Percentiles rank a stretch among this genome's conserved stretches.
phyloP scores from a whole-genome alignment of 64 coral and sea anemone genomes.

The Exaiptasia diaphana region DNA sequence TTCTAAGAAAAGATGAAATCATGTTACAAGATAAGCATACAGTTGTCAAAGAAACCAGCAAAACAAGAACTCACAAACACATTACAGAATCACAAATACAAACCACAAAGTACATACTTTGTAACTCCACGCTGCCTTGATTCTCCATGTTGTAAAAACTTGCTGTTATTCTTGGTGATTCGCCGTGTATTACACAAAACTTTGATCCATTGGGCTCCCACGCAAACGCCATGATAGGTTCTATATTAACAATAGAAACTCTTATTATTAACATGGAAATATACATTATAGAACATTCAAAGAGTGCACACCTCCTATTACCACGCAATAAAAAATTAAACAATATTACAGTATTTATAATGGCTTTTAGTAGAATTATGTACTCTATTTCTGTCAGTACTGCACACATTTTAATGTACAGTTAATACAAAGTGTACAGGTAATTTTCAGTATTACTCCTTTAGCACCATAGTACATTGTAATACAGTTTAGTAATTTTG shows the following conservation, averaged over 20 bases:
- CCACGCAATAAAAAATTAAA: too few species aligned
- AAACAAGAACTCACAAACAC: too few species aligned
- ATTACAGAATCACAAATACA: too few species aligned
- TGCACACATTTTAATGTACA: too few species aligned
- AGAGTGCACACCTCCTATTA: background rate
- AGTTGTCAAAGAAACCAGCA: too few species aligned
- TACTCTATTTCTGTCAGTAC: too few species aligned
- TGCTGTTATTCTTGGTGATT: constrained; percentile 72
- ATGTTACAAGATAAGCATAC: background rate
- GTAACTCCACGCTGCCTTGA: constrained; percentile 65
- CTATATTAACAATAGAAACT: constrained; percentile 2
- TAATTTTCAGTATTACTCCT: too few species aligned
- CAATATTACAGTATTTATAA: too few species aligned
- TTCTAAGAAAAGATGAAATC: constrained; percentile 41
- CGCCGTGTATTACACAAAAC: constrained; percentile 92
- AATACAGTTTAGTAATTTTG: too few species aligned
- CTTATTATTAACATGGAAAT: background rate
- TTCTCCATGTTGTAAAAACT: constrained; percentile 94
- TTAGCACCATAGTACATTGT: too few species aligned
- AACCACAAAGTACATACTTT: constrained; percentile 96
- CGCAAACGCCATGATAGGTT: constrained; percentile 82
- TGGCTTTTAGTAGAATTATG: too few species aligned
- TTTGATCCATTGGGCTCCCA: constrained; percentile 90
- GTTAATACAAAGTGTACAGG: too few species aligned
- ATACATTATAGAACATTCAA: background rate